A percentile compares a stretch with the other conserved stretches of the same genome.
Conservation (phyloP, 1,140 invertebrate species). For the Hylaeus volcanicus region DNA sequence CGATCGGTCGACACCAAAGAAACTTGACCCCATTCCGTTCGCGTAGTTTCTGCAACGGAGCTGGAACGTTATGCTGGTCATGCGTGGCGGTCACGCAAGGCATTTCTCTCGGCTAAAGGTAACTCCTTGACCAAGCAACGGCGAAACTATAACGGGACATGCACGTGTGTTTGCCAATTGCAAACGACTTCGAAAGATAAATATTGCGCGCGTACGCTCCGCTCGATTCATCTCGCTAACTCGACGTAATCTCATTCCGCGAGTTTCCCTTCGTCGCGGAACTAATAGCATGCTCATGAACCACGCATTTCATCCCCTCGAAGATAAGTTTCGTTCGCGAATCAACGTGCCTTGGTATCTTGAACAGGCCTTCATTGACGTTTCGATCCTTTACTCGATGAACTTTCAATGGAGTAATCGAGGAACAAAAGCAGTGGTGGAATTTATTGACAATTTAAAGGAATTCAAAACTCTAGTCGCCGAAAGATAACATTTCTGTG, state of each 20-base stretch:
- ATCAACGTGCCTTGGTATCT: neutral
- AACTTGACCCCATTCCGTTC: slow-evolving; percentile 38
- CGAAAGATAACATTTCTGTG: too few species aligned
- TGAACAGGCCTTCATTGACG: too few species aligned
- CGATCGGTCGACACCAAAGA: slow-evolving; percentile 4
- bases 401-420: too few species aligned
- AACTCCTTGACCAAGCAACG: slow-evolving; percentile 19
- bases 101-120: neutral
- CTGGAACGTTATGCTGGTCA: slow-evolving; percentile 43
- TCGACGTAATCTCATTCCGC: slow-evolving; percentile 20
- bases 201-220: slow-evolving; percentile 16
- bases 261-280: slow-evolving; percentile 6
- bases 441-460: too few species aligned
- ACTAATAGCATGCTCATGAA: slow-evolving; percentile 14
- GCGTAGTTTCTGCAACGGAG: slow-evolving; percentile 24
- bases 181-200: slow-evolving; percentile 42
- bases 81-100: slow-evolving; percentile 33
- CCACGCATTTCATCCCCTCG: slow-evolving; percentile 6
- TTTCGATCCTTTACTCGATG: too few species aligned
- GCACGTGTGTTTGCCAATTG: slow-evolving; percentile 33
- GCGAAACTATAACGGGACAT: slow-evolving; percentile 51
- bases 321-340: neutral
- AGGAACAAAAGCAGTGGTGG: too few species aligned
- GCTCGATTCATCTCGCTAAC: slow-evolving; percentile 29
- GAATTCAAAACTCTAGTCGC: too few species aligned